Base-by-base conservation (phyloP, 2,888 invertebrate genomes). In the Torymus auratus region DNA sequence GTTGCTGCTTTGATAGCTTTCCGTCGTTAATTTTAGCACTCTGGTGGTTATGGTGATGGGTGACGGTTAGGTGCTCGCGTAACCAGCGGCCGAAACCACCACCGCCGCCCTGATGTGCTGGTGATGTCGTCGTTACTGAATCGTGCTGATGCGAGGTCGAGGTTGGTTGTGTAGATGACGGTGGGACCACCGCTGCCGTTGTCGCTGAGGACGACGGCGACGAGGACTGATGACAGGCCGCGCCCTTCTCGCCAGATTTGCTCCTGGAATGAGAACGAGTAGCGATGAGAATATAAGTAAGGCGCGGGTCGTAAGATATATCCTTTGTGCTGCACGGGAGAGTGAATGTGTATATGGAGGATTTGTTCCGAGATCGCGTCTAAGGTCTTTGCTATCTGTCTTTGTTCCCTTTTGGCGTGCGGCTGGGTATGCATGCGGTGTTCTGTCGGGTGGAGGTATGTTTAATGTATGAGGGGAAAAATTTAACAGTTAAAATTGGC, bases 1-100 rank as follows among this genome's bases (percentile, higher is more conserved):
- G 41, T 7, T 41, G 41, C 1, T 79, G 64, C 62, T 82, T 7
- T 67, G 74, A 78, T 85, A 50, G 12, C 62, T 17, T 68, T 67
- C 73, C 80, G 56, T 80, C 82, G 41, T 56, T 52, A 52, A 50
- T 69, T 50, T 55, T 67, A 1, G 71, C 75, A 41, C 17, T 76
- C 60, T 61, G 53, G 15, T 56, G 68, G 71, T 83, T 68, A 74
- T 78, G 20, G 20, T 41, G 41, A 7, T 41, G 41, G 65, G 85
- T 87, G 68, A 64, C 69, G 53, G 14, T 84, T 60, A 90, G 83
- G 84, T 90, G 90, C 20, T 90, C 90, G 7, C 90, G 86, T n/a
- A 90, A 75, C 90, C 90, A 90, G 83, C 89, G 90, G 13, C 89
- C 90, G 69, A 90, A 88, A 68, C 89, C 88, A 23, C 89, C 87